Percentiles rank a stretch among this genome's conserved stretches.
Conservation (phyloP, 2,113 vertebrate genomes). For the Eulacestoma nigropectus region DNA sequence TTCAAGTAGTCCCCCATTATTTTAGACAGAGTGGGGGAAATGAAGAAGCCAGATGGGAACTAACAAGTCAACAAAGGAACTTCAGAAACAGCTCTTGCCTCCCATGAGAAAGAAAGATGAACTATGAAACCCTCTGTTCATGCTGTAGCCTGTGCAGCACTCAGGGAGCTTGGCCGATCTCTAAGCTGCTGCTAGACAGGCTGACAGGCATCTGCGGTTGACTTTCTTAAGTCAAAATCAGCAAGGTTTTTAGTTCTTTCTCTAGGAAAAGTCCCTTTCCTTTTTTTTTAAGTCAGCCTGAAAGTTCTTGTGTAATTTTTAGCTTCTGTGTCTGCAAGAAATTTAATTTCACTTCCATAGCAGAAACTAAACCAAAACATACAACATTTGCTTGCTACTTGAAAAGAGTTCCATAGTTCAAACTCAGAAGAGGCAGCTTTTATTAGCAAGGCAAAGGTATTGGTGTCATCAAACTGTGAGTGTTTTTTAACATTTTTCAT, state of each 20-base stretch:
- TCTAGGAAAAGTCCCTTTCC: neutral
- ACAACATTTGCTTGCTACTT: neutral
- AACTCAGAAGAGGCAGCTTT: neutral
- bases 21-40: neutral
- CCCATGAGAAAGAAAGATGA: neutral
- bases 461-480: neutral
- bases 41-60: neutral
- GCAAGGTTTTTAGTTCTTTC: neutral
- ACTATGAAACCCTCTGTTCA: neutral
- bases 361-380: neutral
- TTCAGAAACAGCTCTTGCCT: neutral
- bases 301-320: neutral
- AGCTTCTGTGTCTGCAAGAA: neutral
- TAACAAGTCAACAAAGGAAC: neutral
- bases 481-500: neutral
- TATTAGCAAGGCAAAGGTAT: neutral
- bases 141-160: neutral
- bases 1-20: neutral
- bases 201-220: neutral
- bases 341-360: neutral
- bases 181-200: neutral
- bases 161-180: neutral
- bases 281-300: neutral
- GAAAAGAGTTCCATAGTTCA: neutral
- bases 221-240: neutral